Evolutionary conservation across 1,140 invertebrate species (phyloP).

Genomic region (Cydia strobilella): DNA sequence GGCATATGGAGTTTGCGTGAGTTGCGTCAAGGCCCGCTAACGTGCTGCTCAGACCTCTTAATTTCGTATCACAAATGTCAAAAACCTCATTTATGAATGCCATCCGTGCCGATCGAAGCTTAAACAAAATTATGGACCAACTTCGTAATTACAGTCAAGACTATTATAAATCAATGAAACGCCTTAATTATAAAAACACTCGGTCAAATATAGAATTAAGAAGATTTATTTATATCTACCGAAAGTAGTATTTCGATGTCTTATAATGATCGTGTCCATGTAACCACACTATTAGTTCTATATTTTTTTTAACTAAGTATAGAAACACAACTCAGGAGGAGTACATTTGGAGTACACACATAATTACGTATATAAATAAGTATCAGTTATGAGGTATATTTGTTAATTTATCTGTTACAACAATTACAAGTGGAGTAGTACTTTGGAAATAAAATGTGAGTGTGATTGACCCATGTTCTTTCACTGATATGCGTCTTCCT

Average conservation of each 20-base stretch:
- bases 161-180: slow-evolving; percentile 23
- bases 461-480: too few species aligned
- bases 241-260: not conserved
- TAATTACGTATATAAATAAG: too few species aligned
- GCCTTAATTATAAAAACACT: slow-evolving; percentile 11
- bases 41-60: not conserved
- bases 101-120: not conserved
- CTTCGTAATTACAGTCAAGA: slow-evolving; percentile 6
- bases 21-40: too few species aligned
- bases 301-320: not conserved
- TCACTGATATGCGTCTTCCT: too few species aligned
- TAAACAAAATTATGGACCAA: slow-evolving; percentile 2
- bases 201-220: slow-evolving; percentile 20
- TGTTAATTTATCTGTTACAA: too few species aligned
- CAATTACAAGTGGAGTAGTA: too few species aligned
- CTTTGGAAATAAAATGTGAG: too few species aligned
- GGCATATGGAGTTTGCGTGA: too few species aligned
- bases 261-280: not conserved
- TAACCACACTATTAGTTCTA: not conserved
- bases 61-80: slow-evolving; percentile 3
- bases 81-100: not conserved
- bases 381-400: too few species aligned
- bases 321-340: too few species aligned
- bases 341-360: too few species aligned
- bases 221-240: not conserved